Conservation (phyloP, 1,140 invertebrate genomes). For the Rhopalosiphum padi region DNA sequence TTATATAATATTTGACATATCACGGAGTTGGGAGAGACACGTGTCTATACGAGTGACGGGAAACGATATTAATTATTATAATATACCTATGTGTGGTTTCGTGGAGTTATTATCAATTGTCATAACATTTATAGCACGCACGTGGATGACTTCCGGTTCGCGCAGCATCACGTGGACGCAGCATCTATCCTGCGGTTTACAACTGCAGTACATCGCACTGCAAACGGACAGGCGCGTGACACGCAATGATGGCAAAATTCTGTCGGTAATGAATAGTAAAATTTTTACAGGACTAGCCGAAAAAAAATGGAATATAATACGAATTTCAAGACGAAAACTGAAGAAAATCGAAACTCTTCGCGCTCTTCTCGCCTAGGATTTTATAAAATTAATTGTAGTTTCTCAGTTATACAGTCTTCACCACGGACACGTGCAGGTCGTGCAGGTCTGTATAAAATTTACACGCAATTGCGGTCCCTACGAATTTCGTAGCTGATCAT, state of each 20-base stretch:
- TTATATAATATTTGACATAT: not conserved
- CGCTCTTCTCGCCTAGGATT: not conserved
- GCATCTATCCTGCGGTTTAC: not conserved
- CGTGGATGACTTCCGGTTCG: not conserved
- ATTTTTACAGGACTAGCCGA: too few relatives aligned
- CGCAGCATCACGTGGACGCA: not conserved
- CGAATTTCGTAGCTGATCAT: not conserved
- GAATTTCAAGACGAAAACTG: not conserved
- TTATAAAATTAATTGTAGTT: not conserved
- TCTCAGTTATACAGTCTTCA: not conserved
- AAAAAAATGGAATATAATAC: not conserved
- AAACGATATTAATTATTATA: not conserved
- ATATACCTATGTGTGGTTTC: not conserved
- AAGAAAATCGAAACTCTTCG: not conserved
- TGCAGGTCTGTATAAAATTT: not conserved
- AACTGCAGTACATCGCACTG: not conserved
- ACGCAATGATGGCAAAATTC: not conserved
- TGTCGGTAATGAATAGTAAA: not conserved
- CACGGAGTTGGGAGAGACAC: too few relatives aligned
- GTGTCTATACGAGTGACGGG: too few relatives aligned
- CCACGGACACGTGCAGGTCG: not conserved
- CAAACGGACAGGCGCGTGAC: not conserved
- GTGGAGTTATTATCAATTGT: not conserved
- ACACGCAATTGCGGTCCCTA: not conserved
- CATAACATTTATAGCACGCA: not conserved